phyloP scores from a whole-genome alignment of 64 coral and sea anemone genomes.

The Montipora sp. region DNA sequence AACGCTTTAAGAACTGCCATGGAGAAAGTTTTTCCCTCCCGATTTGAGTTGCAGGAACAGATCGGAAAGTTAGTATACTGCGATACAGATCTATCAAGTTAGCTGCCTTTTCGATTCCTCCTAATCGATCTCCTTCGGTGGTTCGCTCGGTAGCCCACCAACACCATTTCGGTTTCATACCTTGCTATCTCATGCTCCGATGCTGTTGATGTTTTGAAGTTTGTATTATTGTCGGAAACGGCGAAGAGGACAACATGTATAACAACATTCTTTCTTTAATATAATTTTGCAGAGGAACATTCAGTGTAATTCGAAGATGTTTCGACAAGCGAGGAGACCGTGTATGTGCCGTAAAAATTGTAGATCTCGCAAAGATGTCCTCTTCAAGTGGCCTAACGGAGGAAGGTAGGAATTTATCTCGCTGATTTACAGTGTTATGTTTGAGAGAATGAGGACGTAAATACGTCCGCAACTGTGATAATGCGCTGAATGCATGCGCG shows the following conservation, averaged over 20 bases:
- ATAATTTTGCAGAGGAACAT: slow-evolving; percentile 84
- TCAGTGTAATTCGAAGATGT: slow-evolving; percentile 98
- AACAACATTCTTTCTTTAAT: background rate
- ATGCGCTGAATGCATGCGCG: background rate
- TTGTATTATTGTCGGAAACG: slow-evolving; percentile 22
- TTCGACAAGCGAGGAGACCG: slow-evolving; percentile 85
- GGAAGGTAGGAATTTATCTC: slow-evolving; percentile 78
- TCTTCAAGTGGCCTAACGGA: slow-evolving; percentile 91
- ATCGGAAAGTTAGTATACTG: slow-evolving; percentile 93
- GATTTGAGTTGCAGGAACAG: slow-evolving; percentile 96
- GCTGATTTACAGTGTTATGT: background rate
- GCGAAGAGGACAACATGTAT: background rate
- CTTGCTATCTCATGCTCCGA: slow-evolving; percentile 55
- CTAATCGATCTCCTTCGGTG: slow-evolving; percentile 6
- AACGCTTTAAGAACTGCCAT: slow-evolving; percentile 30
- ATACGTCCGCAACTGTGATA: background rate
- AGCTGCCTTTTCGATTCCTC: background rate
- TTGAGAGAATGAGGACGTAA: background rate
- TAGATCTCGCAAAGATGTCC: slow-evolving; percentile 92
- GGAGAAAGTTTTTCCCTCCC: slow-evolving; percentile 93
- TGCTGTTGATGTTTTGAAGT: slow-evolving; percentile 41
- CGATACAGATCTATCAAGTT: background rate
- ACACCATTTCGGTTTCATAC: slow-evolving; percentile 14
- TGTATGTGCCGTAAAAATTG: slow-evolving; percentile 98
- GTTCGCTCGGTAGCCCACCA: background rate